Conservation (phyloP, 1,140 invertebrate species). For the Leptonema lineaticorne region DNA sequence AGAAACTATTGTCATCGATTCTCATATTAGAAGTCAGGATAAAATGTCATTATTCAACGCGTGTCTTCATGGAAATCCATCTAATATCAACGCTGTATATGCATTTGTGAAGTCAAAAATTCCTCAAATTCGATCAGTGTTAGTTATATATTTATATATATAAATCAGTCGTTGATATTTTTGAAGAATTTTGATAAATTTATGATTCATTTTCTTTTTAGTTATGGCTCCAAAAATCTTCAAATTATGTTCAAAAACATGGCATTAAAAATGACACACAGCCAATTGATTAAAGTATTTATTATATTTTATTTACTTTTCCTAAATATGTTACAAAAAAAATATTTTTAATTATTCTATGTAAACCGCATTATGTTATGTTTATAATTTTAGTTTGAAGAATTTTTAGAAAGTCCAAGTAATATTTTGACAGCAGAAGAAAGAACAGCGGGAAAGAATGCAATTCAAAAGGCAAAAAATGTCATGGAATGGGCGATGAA, state of each 20-base stretch:
- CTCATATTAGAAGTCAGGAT: slow-evolving; percentile 29
- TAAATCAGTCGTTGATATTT: too few species aligned
- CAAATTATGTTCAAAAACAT: slow-evolving; percentile 10
- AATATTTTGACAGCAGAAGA: too few species aligned
- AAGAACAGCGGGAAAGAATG: too few species aligned
- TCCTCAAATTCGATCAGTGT: slow-evolving; percentile 47
- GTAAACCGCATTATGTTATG: too few species aligned
- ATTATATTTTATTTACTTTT: slow-evolving; percentile 40
- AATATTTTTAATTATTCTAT: too few species aligned
- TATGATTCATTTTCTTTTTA: slow-evolving; percentile 27
- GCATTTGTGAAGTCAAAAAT: slow-evolving; percentile 48
- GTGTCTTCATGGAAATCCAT: slow-evolving; percentile 25
- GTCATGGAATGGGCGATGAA: too few species aligned
- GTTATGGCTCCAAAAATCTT: slow-evolving; percentile 10
- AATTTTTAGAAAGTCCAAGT: background rate
- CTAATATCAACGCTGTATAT: slow-evolving; percentile 28
- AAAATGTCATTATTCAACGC: slow-evolving; percentile 31
- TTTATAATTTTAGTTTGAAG: background rate
- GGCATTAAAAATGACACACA: background rate
- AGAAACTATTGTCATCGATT: slow-evolving; percentile 19
- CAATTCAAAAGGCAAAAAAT: too few species aligned
- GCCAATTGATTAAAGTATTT: slow-evolving; percentile 36
- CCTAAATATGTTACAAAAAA: too few species aligned
- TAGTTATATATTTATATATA: slow-evolving; percentile 41
- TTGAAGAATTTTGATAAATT: too few species aligned